These are phyloP conservation scores for Gambusia holbrooki DNA, from an alignment of 2,113 vertebrate species.

Conservation along the genomic window DNA sequence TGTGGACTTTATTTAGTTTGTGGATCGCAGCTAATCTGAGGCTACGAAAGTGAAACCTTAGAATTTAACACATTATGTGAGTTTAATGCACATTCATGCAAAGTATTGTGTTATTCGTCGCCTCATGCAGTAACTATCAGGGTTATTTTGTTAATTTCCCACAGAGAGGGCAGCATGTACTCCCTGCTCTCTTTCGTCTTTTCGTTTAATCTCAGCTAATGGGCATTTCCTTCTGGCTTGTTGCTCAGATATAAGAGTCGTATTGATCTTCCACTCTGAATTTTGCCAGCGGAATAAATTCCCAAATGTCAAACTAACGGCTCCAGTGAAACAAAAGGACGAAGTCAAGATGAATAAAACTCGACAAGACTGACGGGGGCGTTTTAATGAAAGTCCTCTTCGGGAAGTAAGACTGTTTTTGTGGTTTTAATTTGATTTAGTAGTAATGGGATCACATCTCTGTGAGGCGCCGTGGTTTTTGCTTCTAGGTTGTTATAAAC, in stretches of 20 bases:
- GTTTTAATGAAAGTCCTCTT: background rate
- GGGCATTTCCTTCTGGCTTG: background rate
- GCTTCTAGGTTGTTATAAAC: background rate
- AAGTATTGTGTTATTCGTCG: background rate
- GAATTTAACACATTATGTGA: too few species aligned
- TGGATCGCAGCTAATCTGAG: too few species aligned
- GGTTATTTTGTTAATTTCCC: background rate
- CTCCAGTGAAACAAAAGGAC: background rate
- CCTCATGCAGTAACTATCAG: background rate
- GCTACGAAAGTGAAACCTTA: too few species aligned
- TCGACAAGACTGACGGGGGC: background rate
- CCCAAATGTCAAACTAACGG: conserved; percentile 13
- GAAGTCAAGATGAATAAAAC: background rate
- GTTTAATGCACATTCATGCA: background rate
- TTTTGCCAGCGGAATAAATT: conserved; percentile 7
- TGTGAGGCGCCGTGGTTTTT: background rate
- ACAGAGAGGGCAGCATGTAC: background rate
- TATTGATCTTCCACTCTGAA: conserved; percentile 4
- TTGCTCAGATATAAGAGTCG: background rate
- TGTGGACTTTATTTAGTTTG: too few species aligned
- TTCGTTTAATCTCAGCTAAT: background rate
- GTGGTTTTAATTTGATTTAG: background rate
- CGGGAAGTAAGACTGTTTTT: background rate
- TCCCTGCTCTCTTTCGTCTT: background rate
- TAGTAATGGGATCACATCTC: background rate